Base-by-base conservation (phyloP, 2,888 invertebrate genomes). In the Autographa gamma region DNA sequence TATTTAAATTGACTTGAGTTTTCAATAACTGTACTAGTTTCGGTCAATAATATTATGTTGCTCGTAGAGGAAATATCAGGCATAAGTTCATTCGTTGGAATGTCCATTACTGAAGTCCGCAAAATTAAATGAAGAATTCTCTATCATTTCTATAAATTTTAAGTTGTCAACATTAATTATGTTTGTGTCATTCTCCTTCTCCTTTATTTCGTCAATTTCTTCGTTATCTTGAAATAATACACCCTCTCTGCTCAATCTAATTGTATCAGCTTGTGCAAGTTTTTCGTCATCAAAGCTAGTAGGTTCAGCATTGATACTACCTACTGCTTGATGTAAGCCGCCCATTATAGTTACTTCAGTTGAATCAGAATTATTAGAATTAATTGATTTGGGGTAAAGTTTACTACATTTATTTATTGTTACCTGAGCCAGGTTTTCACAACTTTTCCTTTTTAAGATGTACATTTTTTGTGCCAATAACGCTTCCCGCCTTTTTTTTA, bases 191-290 rank as follows among this genome's bases (percentile, higher is more conserved):
- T 66, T 66, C 60, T 66, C 48, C 52, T 64, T 64, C 56, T 58
- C 31, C 56, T 56, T 58, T 64, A 64, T 64, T 56, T 64, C 56
- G 64, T 62, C 48, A 62, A 62, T 62, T 48, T 62, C 62, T 58
- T 34, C 64, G n/a, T 66, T 66, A 66, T 66, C 66, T 66, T 66
- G 66, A 66, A 60, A 66, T 64, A 56, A 58, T 60, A 48, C 18
- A 66, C 66, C 60, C 60, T 60, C n/a, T 14, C 60, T 60, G 52
- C 60, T 66, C 7, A 66, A 66, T 66, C 48, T 66, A 66, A 66
- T 60, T 60, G 66, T 66, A 60, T 66, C 66, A 66, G 66, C 60
- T 66, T 66, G 60, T 59, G 66, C 48, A 60, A 60, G 43, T 38
- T 60, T 60, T 60, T 60, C 66, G 60, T 66, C 66, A 60, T 66